Conservation (phyloP, 2,113 vertebrate species). For the Ctenodactylus gundi region DNA sequence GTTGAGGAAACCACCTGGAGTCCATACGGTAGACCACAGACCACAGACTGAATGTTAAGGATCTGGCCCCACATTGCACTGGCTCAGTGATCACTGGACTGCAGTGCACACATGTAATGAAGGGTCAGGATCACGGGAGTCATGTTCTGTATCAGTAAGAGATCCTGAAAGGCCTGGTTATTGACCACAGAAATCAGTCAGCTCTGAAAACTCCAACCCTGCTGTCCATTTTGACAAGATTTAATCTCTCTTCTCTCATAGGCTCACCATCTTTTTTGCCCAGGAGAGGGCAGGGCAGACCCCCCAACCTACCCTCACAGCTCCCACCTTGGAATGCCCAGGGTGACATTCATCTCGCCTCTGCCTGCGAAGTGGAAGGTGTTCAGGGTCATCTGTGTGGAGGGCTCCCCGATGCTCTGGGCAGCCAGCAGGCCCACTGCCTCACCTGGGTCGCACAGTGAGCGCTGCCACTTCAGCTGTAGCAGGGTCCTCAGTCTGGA, state of each 20-base stretch:
- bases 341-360: slow-evolving; percentile 99
- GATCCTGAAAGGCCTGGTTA: background rate
- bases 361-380: slow-evolving; percentile 99
- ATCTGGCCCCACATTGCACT: background rate
- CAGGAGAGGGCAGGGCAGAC: background rate
- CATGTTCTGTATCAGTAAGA: background rate
- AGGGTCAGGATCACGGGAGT: background rate
- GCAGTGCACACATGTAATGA: fast-evolving
- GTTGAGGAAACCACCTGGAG: background rate
- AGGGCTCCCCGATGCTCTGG: slow-evolving; percentile 98
- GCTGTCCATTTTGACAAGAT: background rate
- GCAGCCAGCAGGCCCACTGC: slow-evolving; percentile 96
- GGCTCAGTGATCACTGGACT: fast-evolving
- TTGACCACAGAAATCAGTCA: background rate
- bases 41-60: background rate
- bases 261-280: background rate
- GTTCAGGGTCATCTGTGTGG: slow-evolving; percentile 99
- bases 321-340: slow-evolving; percentile 96
- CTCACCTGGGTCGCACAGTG: slow-evolving; percentile 95
- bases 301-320: fast-evolving
- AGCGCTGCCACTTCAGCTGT: slow-evolving; percentile 95
- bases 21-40: background rate
- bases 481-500: slow-evolving; percentile 90
- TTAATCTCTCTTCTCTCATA: fast-evolving
- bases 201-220: background rate